phyloP scores from a whole-genome alignment of 2,797 vertebrate genomes.

The Steatocranus sp. region DNA sequence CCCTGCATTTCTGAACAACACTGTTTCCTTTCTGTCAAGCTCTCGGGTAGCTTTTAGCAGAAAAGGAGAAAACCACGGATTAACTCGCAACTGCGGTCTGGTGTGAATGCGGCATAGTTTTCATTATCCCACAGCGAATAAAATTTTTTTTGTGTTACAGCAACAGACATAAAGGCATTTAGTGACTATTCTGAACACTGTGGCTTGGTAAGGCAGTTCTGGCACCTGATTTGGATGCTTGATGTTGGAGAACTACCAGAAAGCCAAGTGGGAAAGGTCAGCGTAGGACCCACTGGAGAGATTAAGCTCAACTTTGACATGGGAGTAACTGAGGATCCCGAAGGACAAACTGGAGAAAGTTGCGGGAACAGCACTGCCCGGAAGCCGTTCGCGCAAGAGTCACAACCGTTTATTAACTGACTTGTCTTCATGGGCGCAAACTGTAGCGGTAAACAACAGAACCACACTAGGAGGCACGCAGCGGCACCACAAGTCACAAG shows the following conservation, averaged over 20 bases:
- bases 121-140: background rate
- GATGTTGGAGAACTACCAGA: background rate
- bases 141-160: background rate
- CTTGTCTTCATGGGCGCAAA: background rate
- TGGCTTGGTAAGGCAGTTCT: background rate
- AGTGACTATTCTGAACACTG: constrained; percentile 2
- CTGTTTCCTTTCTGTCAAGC: background rate
- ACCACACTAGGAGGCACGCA: background rate
- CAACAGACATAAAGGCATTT: background rate
- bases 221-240: background rate
- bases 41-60: background rate
- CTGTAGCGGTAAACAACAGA: background rate
- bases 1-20: background rate
- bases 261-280: background rate
- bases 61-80: background rate
- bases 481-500: background rate
- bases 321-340: background rate
- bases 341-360: background rate
- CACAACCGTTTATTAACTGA: background rate
- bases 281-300: background rate
- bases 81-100: background rate
- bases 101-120: background rate
- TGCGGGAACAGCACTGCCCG: background rate
- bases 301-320: background rate
- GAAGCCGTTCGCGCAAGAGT: background rate